These are phyloP conservation scores for Nannospalax galili DNA, from an alignment of 2,113 vertebrate species.

Conservation along the genomic window DNA sequence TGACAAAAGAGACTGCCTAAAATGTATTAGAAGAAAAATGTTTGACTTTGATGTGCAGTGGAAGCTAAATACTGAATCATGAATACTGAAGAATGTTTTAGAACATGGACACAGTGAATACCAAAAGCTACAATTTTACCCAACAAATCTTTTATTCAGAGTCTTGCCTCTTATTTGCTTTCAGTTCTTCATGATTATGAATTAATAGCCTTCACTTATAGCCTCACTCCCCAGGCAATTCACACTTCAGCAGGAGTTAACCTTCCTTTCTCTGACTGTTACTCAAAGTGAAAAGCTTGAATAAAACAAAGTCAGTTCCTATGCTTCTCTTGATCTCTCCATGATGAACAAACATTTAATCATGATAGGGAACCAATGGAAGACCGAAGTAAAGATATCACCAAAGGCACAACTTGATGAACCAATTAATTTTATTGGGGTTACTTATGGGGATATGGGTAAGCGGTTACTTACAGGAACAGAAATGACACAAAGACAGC, in stretches of 20 bases:
- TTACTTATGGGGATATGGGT: too few species aligned
- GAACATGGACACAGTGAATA: not conserved
- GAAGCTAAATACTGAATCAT: slow-evolving; percentile 46
- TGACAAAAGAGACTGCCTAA: not conserved
- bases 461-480: too few species aligned
- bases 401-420: too few species aligned
- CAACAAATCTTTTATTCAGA: slow-evolving; percentile 32
- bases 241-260: fast-evolving
- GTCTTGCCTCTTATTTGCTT: not conserved
- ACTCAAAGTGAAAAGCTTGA: not conserved
- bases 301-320: not conserved
- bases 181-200: slow-evolving; percentile 8
- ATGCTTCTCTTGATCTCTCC: not conserved
- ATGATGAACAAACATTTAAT: not conserved
- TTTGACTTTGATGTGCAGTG: slow-evolving; percentile 55
- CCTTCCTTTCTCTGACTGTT: not conserved
- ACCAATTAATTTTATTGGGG: too few species aligned
- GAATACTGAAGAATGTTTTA: slow-evolving; percentile 16
- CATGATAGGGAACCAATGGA: too few species aligned
- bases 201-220: not conserved
- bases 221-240: not conserved
- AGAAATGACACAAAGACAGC: too few species aligned
- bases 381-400: too few species aligned
- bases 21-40: not conserved
- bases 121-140: slow-evolving; percentile 7